Evolutionary conservation across 2,113 vertebrate genomes (phyloP).

Genomic region (Actinemys pallida): DNA sequence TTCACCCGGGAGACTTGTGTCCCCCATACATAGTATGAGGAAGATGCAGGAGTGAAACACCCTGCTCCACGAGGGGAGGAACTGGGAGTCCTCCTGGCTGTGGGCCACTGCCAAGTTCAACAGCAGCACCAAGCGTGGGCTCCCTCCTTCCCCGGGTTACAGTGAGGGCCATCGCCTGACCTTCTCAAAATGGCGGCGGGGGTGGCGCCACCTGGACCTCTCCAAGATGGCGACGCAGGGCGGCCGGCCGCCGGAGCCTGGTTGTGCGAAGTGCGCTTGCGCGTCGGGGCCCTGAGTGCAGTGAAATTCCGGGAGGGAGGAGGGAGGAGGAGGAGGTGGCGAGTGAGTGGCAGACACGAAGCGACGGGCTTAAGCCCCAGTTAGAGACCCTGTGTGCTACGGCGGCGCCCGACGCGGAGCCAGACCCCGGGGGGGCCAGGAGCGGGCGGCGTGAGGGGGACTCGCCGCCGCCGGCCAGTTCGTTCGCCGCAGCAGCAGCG

Average conservation of each 20-base stretch:
- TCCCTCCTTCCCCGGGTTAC: too few species aligned
- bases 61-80: background rate
- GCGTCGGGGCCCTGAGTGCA: constrained; percentile 49
- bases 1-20: fast-evolving
- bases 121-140: too few species aligned
- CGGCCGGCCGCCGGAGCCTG: background rate
- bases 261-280: constrained; percentile 54
- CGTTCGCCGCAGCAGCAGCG: constrained; percentile 45
- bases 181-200: constrained; percentile 76
- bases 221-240: constrained; percentile 61
- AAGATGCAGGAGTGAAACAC: background rate
- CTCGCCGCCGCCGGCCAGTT: constrained; percentile 50
- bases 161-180: constrained; percentile 13
- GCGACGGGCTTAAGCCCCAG: constrained; percentile 54
- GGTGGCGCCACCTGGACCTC: fast-evolving
- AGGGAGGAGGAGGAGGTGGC: constrained; percentile 30
- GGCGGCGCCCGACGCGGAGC: constrained; percentile 31
- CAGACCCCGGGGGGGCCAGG: constrained; percentile 36
- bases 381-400: constrained; percentile 58
- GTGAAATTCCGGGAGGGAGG: constrained; percentile 68
- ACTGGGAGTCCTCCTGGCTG: background rate
- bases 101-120: background rate
- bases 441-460: constrained; percentile 35
- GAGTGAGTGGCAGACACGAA: constrained; percentile 36
- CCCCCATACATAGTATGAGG: background rate